Evolutionary conservation across 1,140 invertebrate genomes (phyloP).

Genomic region (Lepidurus packardi): DNA sequence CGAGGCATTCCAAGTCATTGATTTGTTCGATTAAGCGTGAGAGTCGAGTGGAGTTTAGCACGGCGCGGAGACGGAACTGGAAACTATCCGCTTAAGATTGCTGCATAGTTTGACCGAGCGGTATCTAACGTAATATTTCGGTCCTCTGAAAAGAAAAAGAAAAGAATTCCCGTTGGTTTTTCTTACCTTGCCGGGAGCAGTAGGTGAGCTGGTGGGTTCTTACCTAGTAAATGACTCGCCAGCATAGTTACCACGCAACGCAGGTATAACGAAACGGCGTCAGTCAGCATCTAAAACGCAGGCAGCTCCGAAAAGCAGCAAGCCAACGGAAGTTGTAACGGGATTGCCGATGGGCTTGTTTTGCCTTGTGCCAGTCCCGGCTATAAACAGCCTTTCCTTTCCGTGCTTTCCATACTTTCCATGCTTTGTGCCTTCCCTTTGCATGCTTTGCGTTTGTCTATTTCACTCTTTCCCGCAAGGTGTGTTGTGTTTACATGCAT

Average conservation of each 20-base stretch:
- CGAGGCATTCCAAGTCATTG: no score
- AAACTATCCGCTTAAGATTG: no score
- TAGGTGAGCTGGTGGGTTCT: neutral
- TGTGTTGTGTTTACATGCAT: neutral
- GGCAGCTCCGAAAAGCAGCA: conserved; percentile 8
- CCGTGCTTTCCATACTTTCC: neutral
- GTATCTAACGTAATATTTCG: neutral
- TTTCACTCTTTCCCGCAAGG: neutral
- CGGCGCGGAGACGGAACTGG: no score
- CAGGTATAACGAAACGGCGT: neutral
- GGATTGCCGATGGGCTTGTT: neutral
- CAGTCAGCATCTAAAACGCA: neutral
- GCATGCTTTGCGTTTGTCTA: neutral
- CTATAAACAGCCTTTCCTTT: neutral
- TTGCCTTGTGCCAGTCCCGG: neutral
- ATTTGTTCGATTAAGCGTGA: no score
- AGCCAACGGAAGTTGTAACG: conserved; percentile 17
- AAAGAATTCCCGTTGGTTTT: neutral
- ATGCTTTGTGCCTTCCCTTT: neutral
- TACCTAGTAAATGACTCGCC: neutral
- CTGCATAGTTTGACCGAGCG: no score
- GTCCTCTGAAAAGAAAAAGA: no score
- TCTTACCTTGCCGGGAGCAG: conserved; percentile 9
- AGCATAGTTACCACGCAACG: neutral
- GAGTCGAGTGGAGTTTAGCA: no score